phyloP scores from a whole-genome alignment of 1,140 invertebrate genomes.

The Batillaria attramentaria region DNA sequence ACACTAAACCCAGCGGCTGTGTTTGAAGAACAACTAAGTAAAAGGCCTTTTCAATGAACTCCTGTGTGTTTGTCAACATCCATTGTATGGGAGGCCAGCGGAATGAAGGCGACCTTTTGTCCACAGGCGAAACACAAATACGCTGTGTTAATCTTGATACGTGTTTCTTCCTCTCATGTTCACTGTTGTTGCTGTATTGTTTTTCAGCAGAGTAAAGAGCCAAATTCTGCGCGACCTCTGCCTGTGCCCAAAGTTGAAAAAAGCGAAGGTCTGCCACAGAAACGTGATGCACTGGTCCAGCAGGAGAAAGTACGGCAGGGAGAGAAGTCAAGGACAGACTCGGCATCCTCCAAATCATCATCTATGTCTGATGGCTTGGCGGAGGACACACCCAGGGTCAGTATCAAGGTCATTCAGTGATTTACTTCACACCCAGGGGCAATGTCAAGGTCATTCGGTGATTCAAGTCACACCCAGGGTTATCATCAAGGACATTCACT shows the following conservation, averaged over 20 bases:
- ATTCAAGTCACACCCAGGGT: background rate
- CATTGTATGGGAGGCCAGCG: too few relatives aligned
- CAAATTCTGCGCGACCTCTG: slow-evolving; percentile 54
- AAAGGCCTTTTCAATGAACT: too few relatives aligned
- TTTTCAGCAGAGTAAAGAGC: slow-evolving; percentile 38
- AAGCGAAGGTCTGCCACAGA: slow-evolving; percentile 55
- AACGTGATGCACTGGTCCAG: slow-evolving; percentile 18
- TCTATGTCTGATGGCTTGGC: slow-evolving; percentile 51
- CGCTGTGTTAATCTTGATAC: too few relatives aligned
- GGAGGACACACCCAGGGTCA: slow-evolving; percentile 61
- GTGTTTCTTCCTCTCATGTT: too few relatives aligned
- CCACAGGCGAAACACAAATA: too few relatives aligned
- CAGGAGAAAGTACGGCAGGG: slow-evolving; percentile 1
- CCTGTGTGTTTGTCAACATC: too few relatives aligned
- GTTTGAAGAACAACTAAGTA: too few relatives aligned
- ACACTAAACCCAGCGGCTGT: too few relatives aligned
- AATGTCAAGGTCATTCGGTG: background rate
- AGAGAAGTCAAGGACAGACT: slow-evolving; percentile 20
- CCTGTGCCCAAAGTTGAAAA: slow-evolving; percentile 58
- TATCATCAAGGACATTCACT: background rate
- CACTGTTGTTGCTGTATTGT: too few relatives aligned
- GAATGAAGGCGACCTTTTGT: too few relatives aligned
- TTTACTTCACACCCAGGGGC: too few relatives aligned
- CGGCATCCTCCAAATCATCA: slow-evolving; percentile 53
- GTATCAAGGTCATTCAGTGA: too few relatives aligned